phyloP scores from a whole-genome alignment of 1,140 invertebrate species.

The Microplitis mediator region DNA sequence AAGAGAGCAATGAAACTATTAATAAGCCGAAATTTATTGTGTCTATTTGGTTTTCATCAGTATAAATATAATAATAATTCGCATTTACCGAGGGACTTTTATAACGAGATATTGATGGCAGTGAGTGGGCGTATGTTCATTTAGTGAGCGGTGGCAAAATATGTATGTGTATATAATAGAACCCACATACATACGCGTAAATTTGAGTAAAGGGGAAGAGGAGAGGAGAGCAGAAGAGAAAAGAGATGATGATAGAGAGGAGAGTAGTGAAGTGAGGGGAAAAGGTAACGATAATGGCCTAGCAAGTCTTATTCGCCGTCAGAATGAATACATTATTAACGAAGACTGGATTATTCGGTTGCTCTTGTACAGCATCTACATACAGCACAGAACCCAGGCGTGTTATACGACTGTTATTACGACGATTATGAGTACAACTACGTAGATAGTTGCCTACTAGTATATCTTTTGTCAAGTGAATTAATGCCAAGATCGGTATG shows the following conservation, averaged over 20 bases:
- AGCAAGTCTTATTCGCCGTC: conserved; percentile 17
- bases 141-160: neutral
- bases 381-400: conserved; percentile 2
- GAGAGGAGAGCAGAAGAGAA: neutral
- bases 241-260: neutral
- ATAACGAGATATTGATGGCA: conserved; percentile 8
- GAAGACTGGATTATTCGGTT: conserved; percentile 1
- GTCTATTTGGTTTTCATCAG: too few relatives aligned
- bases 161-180: too few relatives aligned
- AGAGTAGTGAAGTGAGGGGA: neutral
- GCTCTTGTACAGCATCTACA: neutral
- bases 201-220: neutral
- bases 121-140: conserved; percentile 3
- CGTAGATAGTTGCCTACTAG: conserved; percentile 5
- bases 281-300: conserved; percentile 22
- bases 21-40: too few relatives aligned
- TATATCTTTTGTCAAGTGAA: conserved; percentile 56
- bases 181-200: too few relatives aligned
- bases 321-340: conserved; percentile 29
- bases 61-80: too few relatives aligned
- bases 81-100: neutral
- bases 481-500: conserved; percentile 51
- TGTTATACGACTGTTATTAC: neutral
- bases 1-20: too few relatives aligned
- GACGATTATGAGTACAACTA: neutral